Evolutionary conservation across 2,888 invertebrate species (phyloP), one percentile per base, ranked within the genome.

Genomic region (Lithophane ornitopus): DNA sequence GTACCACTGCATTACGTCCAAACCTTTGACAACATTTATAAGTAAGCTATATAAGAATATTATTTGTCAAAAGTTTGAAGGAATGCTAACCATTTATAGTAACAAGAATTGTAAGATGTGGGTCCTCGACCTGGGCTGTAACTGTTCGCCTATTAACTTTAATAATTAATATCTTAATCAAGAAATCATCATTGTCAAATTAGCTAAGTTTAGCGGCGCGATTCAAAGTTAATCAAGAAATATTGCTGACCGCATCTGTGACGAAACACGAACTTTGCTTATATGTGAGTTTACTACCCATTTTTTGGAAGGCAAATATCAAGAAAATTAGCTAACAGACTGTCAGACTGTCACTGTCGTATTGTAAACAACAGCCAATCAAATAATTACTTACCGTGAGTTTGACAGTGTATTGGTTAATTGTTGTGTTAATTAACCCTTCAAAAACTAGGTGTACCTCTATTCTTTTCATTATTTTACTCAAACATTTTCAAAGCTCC

Each of bases 1-100:
- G 79, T 83, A 80, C 77, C 85, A 84, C 76, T 76, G 73, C 52
- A 61, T 34, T 67, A 52, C 12, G 65, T 59, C n/a, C 76, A 88
- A 87, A 82, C 76, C 12, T 78, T 80, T 80, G 86, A 82, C 80
- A 84, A 80, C 66, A 22, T 78, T 77, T 73, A 59, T 74, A 68
- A 56, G 62, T 74, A 77, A 78, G 75, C 71, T 78, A 71, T 78
- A 73, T 73, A 74, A 62, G 72, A 69, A 86, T 78, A 71, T 76
- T 52, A 82, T 71, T 85, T 82, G 86, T 82, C 82, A 80, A 86
- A 82, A 44, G 70, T 85, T 86, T 81, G 80, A 70, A 77, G 63
- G 73, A 26, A 77, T 72, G 14, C 71, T 70, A 71, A 67, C 56
- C 58, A 77, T 46, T 56, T 76, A 72, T 66, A 75, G 26, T 82